Conservation (phyloP, 30 jellyfish, hydroid and myxozoan species). For the Phacellophora camtschatica region DNA sequence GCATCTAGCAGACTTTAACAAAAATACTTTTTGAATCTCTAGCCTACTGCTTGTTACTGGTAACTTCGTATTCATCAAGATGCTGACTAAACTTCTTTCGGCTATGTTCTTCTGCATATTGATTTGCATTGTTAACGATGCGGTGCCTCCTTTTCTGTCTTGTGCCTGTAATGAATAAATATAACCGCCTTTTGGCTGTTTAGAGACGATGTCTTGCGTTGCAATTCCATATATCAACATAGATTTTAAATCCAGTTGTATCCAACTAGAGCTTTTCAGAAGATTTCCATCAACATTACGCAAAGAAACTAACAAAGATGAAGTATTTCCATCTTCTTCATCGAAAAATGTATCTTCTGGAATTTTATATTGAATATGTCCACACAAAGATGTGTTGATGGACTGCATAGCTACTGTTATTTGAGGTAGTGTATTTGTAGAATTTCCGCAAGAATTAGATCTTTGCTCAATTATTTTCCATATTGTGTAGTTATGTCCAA, state of each 20-base stretch:
- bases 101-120: not conserved
- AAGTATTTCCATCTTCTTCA: conserved; percentile 61
- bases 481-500: conserved; percentile 3
- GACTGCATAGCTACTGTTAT: not conserved
- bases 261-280: conserved; percentile 60
- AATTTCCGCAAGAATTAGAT: conserved; percentile 14
- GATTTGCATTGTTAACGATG: conserved; percentile 5
- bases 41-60: not conserved
- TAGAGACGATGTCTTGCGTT: conserved; percentile 26
- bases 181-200: conserved; percentile 61
- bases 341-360: conserved; percentile 68
- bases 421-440: conserved; percentile 12
- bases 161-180: conserved; percentile 27
- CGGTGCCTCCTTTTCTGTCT: conserved; percentile 25
- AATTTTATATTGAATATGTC: conserved; percentile 31
- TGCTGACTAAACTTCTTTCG: conserved; percentile 20
- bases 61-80: not conserved
- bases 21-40: conserved; percentile 8
- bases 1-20: conserved; percentile 10
- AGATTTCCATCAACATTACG: conserved; percentile 5
- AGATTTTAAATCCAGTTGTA: conserved; percentile 57
- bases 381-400: conserved; percentile 10
- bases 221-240: conserved; percentile 68
- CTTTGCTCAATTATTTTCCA: not conserved
- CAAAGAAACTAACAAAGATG: conserved; percentile 20